phyloP scores from a whole-genome alignment of 2,888 invertebrate genomes.

The Isotomurus palustris region DNA sequence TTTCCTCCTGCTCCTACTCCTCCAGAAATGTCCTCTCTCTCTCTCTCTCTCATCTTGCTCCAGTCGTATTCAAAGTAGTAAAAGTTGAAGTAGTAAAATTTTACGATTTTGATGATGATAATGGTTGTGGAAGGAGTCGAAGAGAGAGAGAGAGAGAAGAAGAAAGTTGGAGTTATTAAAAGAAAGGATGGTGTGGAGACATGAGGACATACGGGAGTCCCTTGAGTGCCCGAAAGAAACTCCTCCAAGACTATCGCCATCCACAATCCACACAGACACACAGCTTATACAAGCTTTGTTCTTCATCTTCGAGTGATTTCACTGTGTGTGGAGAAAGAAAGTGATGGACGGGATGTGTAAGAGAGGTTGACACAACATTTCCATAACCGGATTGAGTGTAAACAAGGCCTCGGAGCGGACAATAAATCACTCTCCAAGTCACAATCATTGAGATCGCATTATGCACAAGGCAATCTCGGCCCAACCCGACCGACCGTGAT shows the following conservation, averaged over 20 bases:
- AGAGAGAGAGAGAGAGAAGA: neutral
- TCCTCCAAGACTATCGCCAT: neutral
- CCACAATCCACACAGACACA: neutral
- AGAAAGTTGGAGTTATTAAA: neutral
- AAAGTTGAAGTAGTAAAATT: slow-evolving; percentile 46
- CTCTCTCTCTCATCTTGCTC: neutral
- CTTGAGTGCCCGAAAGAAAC: slow-evolving; percentile 26
- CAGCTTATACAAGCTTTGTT: neutral
- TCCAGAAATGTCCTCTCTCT: neutral
- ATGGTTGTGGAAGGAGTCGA: neutral
- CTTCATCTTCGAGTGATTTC: neutral
- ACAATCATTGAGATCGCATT: too few species aligned
- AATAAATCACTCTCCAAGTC: too few species aligned
- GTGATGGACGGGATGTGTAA: slow-evolving; percentile 25
- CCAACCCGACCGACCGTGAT: too few species aligned
- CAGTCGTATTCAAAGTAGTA: slow-evolving; percentile 30
- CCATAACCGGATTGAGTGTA: slow-evolving; percentile 14
- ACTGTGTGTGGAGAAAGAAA: neutral
- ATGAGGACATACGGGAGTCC: slow-evolving; percentile 33
- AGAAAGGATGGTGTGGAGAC: slow-evolving; percentile 2
- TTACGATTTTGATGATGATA: slow-evolving; percentile 38
- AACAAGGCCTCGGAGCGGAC: neutral
- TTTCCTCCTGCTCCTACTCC: too few species aligned
- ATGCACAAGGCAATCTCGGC: too few species aligned
- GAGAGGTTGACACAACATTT: slow-evolving; percentile 36